Percentiles rank a stretch among this genome's conserved stretches.
phyloP scores from a whole-genome alignment of 1,140 invertebrate species.

The Calliphora vicina region DNA sequence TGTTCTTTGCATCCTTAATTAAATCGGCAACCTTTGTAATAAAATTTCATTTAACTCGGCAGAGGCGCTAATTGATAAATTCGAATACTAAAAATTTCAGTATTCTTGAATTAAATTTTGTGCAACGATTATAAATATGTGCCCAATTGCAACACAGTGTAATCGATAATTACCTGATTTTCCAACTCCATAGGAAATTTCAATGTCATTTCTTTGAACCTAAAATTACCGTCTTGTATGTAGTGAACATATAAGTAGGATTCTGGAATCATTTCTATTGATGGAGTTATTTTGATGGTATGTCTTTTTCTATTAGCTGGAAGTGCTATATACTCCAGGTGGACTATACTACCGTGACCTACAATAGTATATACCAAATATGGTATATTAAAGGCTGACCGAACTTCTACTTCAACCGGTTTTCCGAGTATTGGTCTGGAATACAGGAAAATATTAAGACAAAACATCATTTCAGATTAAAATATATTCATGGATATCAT shows the following conservation, averaged over 20 bases:
- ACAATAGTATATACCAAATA: constrained; percentile 83
- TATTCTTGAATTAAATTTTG: no score
- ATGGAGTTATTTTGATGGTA: constrained; percentile 71
- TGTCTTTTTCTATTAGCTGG: constrained; percentile 48
- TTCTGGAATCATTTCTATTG: constrained; percentile 81
- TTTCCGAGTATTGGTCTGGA: constrained; percentile 71
- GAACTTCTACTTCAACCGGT: constrained; percentile 79
- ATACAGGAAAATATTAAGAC: no score
- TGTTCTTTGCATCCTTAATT: no score
- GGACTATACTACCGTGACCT: constrained; percentile 84
- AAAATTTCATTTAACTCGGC: no score
- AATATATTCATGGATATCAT: not conserved
- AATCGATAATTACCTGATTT: constrained; percentile 22
- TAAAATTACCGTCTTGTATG: constrained; percentile 74
- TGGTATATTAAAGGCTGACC: constrained; percentile 78
- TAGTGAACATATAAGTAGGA: constrained; percentile 81
- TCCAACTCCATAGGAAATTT: constrained; percentile 78
- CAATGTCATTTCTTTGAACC: constrained; percentile 72
- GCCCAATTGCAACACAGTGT: no score
- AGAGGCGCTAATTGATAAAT: no score
- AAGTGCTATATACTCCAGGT: constrained; percentile 70
- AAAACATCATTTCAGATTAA: no score
- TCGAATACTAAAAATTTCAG: no score
- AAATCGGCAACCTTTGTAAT: no score
- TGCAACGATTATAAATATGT: no score